Conservation (phyloP, 2,888 invertebrate genomes). For the Lagria hirta region DNA sequence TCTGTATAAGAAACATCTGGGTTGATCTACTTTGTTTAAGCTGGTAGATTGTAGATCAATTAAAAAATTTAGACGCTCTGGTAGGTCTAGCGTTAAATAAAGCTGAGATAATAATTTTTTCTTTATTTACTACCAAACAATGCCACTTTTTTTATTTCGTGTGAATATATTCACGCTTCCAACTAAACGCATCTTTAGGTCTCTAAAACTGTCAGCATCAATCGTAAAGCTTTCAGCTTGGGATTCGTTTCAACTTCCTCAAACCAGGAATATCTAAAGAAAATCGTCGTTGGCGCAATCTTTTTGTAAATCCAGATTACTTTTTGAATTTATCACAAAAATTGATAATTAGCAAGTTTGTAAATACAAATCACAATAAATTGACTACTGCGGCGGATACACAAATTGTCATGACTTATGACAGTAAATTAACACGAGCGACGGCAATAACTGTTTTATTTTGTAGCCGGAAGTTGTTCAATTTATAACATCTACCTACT, state of each 20-base stretch:
- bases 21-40: too few relatives aligned
- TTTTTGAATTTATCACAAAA: slow-evolving; percentile 10
- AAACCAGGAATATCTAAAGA: too few relatives aligned
- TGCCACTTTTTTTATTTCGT: too few relatives aligned
- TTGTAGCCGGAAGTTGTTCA: slow-evolving; percentile 35
- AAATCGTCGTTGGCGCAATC: slow-evolving; percentile 4
- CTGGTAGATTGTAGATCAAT: too few relatives aligned
- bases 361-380: too few relatives aligned
- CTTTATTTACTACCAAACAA: too few relatives aligned
- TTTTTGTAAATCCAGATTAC: slow-evolving; percentile 7
- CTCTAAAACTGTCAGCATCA: slow-evolving; percentile 55
- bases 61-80: too few relatives aligned
- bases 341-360: too few relatives aligned
- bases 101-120: too few relatives aligned
- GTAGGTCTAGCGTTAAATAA: too few relatives aligned
- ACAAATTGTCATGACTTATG: slow-evolving; percentile 23
- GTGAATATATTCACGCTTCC: slow-evolving; percentile 14
- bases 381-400: slow-evolving; percentile 14
- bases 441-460: slow-evolving; percentile 24
- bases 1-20: too few relatives aligned
- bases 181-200: slow-evolving; percentile 36
- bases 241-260: slow-evolving; percentile 50
- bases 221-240: slow-evolving; percentile 55
- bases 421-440: slow-evolving; percentile 21
- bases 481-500: slow-evolving; percentile 21